Evolutionary conservation across 2,797 vertebrate genomes (phyloP), one percentile per base, ranked within the genome.

Genomic region (Pipistrellus pipistrellus): DNA sequence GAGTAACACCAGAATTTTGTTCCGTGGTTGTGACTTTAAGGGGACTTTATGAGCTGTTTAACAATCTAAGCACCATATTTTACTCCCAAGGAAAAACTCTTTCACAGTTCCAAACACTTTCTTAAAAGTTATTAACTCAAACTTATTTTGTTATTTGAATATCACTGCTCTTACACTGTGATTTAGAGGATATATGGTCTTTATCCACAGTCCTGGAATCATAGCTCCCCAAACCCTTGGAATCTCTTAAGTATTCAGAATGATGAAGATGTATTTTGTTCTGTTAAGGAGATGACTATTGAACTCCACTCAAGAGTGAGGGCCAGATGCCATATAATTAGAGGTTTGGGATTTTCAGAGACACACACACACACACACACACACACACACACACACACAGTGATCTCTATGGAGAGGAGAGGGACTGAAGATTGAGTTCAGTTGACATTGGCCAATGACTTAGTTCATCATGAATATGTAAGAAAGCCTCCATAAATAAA

Each of bases 11-110:
- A 88, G 48, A 73, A 64, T 32, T 85, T 38, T 17, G 21, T 46
- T 90, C 71, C 68, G 23, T 1, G 6, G 68, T 53, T 57, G 18
- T 85, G 38, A n/a, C 55, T 88, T 48, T 85, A 87, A 90, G 68
- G n/a, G 71, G 27, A 15, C 88, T 81, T 59, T 57, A 21, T 12
- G 27, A 94, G 44, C 46, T 62, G 1, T 30, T 90, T 88, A 85
- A 94, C 13, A 38, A 76, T 68, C 30, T 44, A 94, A 51, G 4
- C 35, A 91, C 25, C 51, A 38, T n/a, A 82, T 55, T 89, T 92
- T 92, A 66, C 51, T 88, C 72, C 73, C 25, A 85, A 76, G 32
- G 10, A 30, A 90, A 96, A 86, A 62, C 44, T 27, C n/a, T 81
- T 88, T 46, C 81, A 83, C 9, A 55, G 6, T 48, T 21, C 23